Evolutionary conservation across 2,888 invertebrate genomes (phyloP).

Genomic region (Xestobium rufovillosum): DNA sequence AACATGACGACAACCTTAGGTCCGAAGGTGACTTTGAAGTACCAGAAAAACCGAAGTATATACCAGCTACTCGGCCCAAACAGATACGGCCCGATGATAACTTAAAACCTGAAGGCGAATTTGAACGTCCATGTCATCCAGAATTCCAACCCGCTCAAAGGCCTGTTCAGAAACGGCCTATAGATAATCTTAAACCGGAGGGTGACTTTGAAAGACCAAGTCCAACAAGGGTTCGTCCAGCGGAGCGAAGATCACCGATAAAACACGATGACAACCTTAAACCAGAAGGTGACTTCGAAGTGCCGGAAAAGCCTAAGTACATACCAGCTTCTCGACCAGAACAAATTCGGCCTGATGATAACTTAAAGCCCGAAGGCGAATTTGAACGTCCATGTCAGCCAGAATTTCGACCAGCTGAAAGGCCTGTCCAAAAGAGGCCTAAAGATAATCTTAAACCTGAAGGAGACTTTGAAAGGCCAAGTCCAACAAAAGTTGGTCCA

Average conservation of each 20-base stretch:
- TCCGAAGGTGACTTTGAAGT: conserved; percentile 46
- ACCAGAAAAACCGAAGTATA: conserved; percentile 30
- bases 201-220: conserved; percentile 50
- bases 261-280: conserved; percentile 47
- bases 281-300: conserved; percentile 49
- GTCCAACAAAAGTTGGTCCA: conserved; percentile 34
- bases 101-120: conserved; percentile 44
- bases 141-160: conserved; percentile 43
- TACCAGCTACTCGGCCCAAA: conserved; percentile 35
- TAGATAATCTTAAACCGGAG: conserved; percentile 58
- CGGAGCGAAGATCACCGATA: conserved; percentile 39
- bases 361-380: conserved; percentile 43
- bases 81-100: conserved; percentile 48
- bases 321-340: conserved; percentile 35
- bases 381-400: conserved; percentile 33
- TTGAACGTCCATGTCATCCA: conserved; percentile 41
- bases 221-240: conserved; percentile 33
- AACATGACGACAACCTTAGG: conserved; percentile 20
- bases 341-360: conserved; percentile 44
- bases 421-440: conserved; percentile 31
- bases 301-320: conserved; percentile 30
- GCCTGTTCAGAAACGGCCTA: conserved; percentile 41
- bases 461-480: conserved; percentile 41
- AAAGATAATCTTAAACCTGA: conserved; percentile 39
- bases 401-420: conserved; percentile 35